phyloP scores from a whole-genome alignment of 2,113 vertebrate species.

The Centrocercus urophasianus region DNA sequence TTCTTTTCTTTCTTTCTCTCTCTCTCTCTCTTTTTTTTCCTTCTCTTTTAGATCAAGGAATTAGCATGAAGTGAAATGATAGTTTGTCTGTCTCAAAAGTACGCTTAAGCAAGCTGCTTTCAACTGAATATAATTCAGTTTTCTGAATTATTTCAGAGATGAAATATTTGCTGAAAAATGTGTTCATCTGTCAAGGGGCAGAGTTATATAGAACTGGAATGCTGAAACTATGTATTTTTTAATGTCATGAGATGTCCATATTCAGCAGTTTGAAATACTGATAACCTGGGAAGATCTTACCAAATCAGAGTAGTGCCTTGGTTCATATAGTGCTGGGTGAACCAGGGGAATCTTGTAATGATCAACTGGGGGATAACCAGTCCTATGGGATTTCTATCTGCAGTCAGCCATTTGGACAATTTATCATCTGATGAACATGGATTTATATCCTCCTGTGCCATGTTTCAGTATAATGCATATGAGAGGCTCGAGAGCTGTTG shows the following conservation, averaged over 20 bases:
- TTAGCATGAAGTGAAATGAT: conserved; percentile 40
- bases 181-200: background rate
- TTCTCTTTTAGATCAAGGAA: conserved; percentile 49
- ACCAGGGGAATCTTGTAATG: background rate
- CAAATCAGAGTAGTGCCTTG: background rate
- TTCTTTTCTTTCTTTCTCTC: background rate
- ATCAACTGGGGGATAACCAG: conserved; percentile 22
- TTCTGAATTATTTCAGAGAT: conserved; percentile 20
- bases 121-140: conserved; percentile 23
- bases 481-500: conserved; percentile 22
- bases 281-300: background rate
- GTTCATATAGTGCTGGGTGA: background rate
- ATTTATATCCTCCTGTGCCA: conserved; percentile 16
- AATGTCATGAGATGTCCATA: background rate
- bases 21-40: background rate
- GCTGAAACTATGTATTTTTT: background rate
- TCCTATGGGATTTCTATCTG: background rate
- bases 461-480: background rate
- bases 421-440: conserved; percentile 16
- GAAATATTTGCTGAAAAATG: conserved; percentile 24
- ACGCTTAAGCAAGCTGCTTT: conserved; percentile 37
- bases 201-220: background rate
- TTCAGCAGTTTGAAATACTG: conserved; percentile 14
- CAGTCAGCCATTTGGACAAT: conserved; percentile 29
- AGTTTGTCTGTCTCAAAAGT: conserved; percentile 38